phyloP scores from a whole-genome alignment of 2,888 invertebrate species.

The Yponomeuta plumbellus region DNA sequence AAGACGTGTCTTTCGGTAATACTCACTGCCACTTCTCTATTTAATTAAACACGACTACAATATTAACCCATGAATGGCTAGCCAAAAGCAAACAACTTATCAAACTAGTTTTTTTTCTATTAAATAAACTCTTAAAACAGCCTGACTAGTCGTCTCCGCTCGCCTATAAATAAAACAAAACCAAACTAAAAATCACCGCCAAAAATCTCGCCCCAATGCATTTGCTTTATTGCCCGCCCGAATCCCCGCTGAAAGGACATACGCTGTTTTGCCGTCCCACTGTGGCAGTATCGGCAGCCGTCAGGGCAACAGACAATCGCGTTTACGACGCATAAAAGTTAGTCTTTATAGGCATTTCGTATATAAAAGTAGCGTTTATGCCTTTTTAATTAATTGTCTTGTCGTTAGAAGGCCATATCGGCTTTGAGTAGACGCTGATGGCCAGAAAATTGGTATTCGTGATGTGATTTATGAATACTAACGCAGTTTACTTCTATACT shows the following conservation, averaged over 20 bases:
- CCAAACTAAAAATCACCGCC: conserved; percentile 15
- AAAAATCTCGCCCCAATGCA: conserved; percentile 28
- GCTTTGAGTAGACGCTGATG: conserved; percentile 63
- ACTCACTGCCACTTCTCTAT: too few relatives aligned
- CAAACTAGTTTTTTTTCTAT: too few relatives aligned
- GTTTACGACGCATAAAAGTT: conserved; percentile 77
- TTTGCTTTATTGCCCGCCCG: conserved; percentile 38
- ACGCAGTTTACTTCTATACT: not conserved
- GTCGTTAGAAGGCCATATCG: conserved; percentile 71
- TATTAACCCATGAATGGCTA: too few relatives aligned
- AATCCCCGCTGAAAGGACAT: conserved; percentile 37
- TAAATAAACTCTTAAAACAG: too few relatives aligned
- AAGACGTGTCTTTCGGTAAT: too few relatives aligned
- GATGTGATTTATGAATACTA: conserved; percentile 52
- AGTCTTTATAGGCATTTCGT: conserved; percentile 73
- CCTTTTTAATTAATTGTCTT: conserved; percentile 74
- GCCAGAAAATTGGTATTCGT: conserved; percentile 64
- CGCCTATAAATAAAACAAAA: not conserved
- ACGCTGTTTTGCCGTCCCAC: conserved; percentile 36
- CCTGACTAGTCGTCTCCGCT: too few relatives aligned
- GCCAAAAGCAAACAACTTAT: too few relatives aligned
- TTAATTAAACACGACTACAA: too few relatives aligned
- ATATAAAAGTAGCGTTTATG: conserved; percentile 75
- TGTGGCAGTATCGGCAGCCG: conserved; percentile 51
- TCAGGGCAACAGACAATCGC: conserved; percentile 70